phyloP scores from a whole-genome alignment of 2,888 invertebrate species.

The Heliconius erato region DNA sequence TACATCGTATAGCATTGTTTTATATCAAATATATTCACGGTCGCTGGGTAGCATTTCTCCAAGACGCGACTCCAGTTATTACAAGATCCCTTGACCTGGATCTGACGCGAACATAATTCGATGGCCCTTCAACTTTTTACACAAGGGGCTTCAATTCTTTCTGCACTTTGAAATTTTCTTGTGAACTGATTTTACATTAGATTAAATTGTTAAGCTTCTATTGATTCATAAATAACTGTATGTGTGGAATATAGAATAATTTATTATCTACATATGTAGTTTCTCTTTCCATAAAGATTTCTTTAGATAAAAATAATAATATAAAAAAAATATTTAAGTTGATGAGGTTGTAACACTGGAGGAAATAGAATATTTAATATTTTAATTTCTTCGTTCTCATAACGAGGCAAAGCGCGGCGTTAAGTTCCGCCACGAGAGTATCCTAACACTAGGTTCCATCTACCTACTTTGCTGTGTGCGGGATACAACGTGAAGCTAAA shows the following conservation, averaged over 20 bases:
- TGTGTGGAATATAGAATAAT: not conserved
- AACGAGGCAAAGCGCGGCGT: too few species aligned
- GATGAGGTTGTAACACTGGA: too few species aligned
- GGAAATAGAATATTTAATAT: too few species aligned
- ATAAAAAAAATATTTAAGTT: too few species aligned
- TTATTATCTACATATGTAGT: not conserved
- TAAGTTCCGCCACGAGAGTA: too few species aligned
- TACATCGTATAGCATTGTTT: slow-evolving; percentile 1
- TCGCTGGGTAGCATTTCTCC: slow-evolving; percentile 42
- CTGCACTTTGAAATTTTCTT: slow-evolving; percentile 20
- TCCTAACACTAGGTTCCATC: too few species aligned
- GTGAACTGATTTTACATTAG: not conserved
- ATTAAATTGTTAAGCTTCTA: not conserved
- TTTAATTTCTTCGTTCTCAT: too few species aligned
- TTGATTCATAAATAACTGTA: not conserved
- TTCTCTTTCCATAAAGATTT: too few species aligned
- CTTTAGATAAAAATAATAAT: too few species aligned
- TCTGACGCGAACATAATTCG: slow-evolving; percentile 61
- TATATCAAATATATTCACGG: slow-evolving; percentile 44
- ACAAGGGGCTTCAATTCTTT: slow-evolving; percentile 38
- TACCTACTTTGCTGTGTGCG: too few species aligned
- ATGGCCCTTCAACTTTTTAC: slow-evolving; percentile 61
- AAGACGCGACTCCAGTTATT: slow-evolving; percentile 53
- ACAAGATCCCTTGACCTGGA: slow-evolving; percentile 67
- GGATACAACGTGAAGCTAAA: too few species aligned